phyloP scores from a whole-genome alignment of 30 jellyfish, hydroid and myxozoan genomes.

The Morbakka virulenta region DNA sequence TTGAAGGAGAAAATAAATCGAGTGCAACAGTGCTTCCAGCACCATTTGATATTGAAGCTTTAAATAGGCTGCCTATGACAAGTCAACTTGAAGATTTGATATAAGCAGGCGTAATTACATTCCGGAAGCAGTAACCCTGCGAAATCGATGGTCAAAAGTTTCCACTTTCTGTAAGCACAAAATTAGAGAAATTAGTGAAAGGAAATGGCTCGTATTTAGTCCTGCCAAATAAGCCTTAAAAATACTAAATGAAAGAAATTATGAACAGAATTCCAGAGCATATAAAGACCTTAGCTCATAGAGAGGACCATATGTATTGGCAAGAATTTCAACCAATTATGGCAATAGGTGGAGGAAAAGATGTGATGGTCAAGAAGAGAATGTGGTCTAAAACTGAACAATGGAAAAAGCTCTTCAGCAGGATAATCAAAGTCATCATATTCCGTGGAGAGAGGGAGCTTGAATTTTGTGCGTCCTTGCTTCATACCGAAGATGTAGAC shows the following conservation, averaged over 20 bases:
- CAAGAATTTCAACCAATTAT: conserved; percentile 25
- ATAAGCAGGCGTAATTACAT: conserved; percentile 12
- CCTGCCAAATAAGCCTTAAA: conserved; percentile 36
- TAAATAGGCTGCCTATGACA: not conserved
- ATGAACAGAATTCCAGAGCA: conserved; percentile 30
- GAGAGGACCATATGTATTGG: conserved; percentile 31
- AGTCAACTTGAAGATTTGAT: not conserved
- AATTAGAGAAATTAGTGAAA: conserved; percentile 24
- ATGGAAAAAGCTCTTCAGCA: conserved; percentile 36
- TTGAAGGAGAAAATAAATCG: not conserved
- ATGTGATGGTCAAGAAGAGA: conserved; percentile 23
- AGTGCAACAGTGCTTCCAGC: not conserved
- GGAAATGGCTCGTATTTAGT: too few species aligned
- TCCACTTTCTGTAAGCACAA: conserved; percentile 25
- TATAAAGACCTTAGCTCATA: conserved; percentile 13
- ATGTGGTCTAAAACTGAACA: conserved; percentile 43
- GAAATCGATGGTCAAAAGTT: conserved; percentile 3
- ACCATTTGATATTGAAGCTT: not conserved
- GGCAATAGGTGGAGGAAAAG: not conserved
- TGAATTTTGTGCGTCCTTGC: conserved; percentile 49
- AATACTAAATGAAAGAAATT: conserved; percentile 19
- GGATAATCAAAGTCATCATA: conserved; percentile 35
- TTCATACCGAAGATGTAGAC: conserved; percentile 32
- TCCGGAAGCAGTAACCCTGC: conserved; percentile 12
- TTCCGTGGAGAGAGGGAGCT: conserved; percentile 48